Evolutionary conservation across 2,888 invertebrate species (phyloP).

Genomic region (Monopis laevigella): DNA sequence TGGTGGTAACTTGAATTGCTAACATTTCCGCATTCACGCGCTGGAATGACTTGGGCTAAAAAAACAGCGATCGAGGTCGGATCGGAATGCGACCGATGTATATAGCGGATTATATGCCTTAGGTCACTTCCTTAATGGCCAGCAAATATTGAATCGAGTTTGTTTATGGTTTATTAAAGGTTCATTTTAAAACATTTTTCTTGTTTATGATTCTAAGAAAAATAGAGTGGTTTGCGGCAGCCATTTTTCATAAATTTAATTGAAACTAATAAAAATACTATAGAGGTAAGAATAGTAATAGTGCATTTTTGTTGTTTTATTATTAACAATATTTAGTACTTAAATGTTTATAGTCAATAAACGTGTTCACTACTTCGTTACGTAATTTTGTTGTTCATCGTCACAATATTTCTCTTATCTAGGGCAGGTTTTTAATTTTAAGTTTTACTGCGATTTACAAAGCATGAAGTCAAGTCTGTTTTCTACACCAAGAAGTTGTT

Average conservation of each 20-base stretch:
- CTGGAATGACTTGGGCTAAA: too few species aligned
- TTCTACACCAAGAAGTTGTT: conserved; percentile 74
- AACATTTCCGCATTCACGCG: too few species aligned
- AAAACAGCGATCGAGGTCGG: too few species aligned
- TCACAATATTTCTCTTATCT: conserved; percentile 22
- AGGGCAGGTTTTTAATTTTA: conserved; percentile 27
- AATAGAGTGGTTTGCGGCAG: conserved; percentile 46
- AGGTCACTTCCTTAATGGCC: too few species aligned
- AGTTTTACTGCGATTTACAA: conserved; percentile 40
- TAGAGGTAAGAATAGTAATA: conserved; percentile 51
- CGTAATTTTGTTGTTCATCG: conserved; percentile 60
- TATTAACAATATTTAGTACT: conserved; percentile 23
- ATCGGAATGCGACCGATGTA: too few species aligned
- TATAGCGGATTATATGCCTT: too few species aligned
- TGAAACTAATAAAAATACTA: conserved; percentile 32
- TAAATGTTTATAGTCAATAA: background rate
- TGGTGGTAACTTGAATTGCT: too few species aligned
- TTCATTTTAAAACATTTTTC: too few species aligned
- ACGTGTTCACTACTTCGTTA: conserved; percentile 26
- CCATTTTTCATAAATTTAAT: conserved; percentile 48
- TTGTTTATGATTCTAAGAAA: conserved; percentile 39
- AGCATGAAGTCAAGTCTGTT: conserved; percentile 32
- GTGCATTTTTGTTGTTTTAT: conserved; percentile 23
- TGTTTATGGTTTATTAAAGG: too few species aligned
- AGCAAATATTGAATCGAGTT: too few species aligned